Evolutionary conservation across 2,888 invertebrate genomes (phyloP), one percentile per base, ranked within the genome.

Genomic region (Andrena dorsata): DNA sequence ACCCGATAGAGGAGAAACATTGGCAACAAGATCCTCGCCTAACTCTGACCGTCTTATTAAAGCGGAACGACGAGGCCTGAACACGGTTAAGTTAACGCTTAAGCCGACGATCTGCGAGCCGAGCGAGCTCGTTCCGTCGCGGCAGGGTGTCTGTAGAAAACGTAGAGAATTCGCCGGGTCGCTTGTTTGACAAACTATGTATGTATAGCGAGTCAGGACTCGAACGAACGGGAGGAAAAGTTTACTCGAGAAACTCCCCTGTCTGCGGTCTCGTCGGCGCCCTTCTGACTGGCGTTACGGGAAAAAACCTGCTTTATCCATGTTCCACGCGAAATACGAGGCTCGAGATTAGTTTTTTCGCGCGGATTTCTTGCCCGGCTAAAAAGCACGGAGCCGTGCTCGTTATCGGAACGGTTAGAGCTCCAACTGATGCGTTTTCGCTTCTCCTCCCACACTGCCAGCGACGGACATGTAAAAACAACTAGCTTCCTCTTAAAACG

Each of bases 41-140:
- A 58, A 51, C 70, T 51, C 28, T 10, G 47, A 0, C 35, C 70
- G 65, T 60, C 77, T 76, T 76, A 71, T 80, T 80, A 80, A 76
- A 49, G 53, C 53, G 26, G 47, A 35, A 5, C 53, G 61, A 2
- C 13, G 41, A 41, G 16, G 41, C 13, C 41, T 5, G 41, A 41
- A 16, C n/a, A n/a, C n/a, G n/a, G n/a, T n/a, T n/a, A n/a, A n/a
- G 13, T 41, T 41, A 41, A 41, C 16, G 41, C 1, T 41, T 16
- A 41, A 41, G 16, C 41, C 16, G 41, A 41, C 41, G 41, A 16
- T 16, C 41, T 41, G 41, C 41, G 41, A 41, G 4, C 16, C 16
- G 41, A 16, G 1, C 41, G 13, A 41, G 41, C 41, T 41, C 13
- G 13, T 41, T 41, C 13, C 41, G 13, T 13, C 41, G 41, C 41